phyloP scores from a whole-genome alignment of 37 sponge, comb jelly and placozoan species.

The Beroe forskalii region DNA sequence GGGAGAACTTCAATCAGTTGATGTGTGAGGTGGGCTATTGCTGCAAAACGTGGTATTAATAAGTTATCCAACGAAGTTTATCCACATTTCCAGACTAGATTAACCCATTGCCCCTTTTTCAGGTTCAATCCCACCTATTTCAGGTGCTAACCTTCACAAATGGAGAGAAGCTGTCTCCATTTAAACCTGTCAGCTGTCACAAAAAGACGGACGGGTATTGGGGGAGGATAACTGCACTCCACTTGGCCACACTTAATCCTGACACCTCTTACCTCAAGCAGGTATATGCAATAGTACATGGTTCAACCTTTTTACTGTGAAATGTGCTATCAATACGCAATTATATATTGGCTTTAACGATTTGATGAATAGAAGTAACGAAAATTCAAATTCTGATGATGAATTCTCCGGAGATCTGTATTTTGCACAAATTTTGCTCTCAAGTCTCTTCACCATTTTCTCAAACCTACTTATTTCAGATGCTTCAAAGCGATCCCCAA shows the following conservation, averaged over 20 bases:
- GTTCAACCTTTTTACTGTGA: no score
- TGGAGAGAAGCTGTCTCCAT: constrained; percentile 25
- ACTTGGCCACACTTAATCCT: constrained; percentile 20
- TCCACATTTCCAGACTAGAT: no score
- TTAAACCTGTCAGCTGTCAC: constrained; percentile 17
- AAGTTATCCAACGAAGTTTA: no score
- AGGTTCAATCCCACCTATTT: no score
- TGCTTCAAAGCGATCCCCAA: background rate
- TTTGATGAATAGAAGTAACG: no score
- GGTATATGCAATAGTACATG: background rate
- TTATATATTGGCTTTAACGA: no score
- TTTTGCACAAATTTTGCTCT: no score
- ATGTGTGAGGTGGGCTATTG: background rate
- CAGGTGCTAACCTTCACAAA: constrained; percentile 43
- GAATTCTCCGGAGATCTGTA: no score
- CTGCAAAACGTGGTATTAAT: no score
- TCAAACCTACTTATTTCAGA: background rate
- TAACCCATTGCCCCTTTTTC: no score
- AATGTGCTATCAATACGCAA: no score
- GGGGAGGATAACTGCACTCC: constrained; percentile 18
- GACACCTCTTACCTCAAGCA: background rate
- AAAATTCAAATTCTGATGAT: no score
- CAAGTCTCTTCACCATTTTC: background rate
- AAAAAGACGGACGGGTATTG: background rate
- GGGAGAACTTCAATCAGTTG: background rate